Evolutionary conservation across 2,113 vertebrate species (phyloP).

Genomic region (Urocolius indicus): DNA sequence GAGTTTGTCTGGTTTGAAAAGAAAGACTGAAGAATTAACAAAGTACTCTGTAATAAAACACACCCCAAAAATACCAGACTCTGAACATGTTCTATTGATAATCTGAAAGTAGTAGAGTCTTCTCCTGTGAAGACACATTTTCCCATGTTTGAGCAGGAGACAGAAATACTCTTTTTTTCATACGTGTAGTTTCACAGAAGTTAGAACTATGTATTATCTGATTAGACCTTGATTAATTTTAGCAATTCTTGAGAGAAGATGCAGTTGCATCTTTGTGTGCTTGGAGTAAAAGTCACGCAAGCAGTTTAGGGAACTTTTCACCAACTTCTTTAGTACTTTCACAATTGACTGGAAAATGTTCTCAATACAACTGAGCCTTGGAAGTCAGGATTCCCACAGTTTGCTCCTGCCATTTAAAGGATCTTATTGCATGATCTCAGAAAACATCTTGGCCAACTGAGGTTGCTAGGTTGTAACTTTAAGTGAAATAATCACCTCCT

Average conservation of each 20-base stretch:
- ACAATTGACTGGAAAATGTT: not conserved
- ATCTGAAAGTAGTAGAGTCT: not conserved
- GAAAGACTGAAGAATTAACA: not conserved
- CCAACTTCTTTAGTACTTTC: not conserved
- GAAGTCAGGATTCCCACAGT: not conserved
- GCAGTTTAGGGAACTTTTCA: not conserved
- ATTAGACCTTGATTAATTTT: not conserved
- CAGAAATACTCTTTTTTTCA: not conserved
- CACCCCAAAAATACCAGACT: fast-evolving
- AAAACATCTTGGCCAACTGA: not conserved
- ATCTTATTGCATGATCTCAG: not conserved
- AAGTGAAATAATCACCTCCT: not conserved
- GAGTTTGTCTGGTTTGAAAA: slow-evolving; percentile 3
- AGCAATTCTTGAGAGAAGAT: not conserved
- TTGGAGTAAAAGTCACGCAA: not conserved
- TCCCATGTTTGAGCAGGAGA: not conserved
- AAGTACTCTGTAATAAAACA: not conserved
- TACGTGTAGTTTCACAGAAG: not conserved
- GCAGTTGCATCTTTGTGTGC: not conserved
- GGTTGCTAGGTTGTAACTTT: not conserved
- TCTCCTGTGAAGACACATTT: not conserved
- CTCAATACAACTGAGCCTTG: not conserved
- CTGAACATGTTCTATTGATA: not conserved
- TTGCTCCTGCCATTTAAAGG: not conserved
- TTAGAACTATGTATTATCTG: not conserved